phyloP scores from a whole-genome alignment of 30 jellyfish, hydroid and myxozoan species.

The Cassiopea xamachana region DNA sequence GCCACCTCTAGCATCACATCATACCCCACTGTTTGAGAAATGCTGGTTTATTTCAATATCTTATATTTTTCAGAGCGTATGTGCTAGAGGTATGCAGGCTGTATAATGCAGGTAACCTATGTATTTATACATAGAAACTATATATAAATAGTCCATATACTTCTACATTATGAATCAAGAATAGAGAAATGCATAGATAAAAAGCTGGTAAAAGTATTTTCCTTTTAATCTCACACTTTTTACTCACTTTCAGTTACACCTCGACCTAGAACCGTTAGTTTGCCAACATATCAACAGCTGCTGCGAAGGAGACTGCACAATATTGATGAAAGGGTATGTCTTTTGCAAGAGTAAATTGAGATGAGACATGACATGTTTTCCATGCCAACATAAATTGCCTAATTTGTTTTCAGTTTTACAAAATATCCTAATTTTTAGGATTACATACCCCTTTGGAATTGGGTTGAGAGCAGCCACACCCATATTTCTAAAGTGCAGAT shows the following conservation, averaged over 20 bases:
- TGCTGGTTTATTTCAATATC: neutral
- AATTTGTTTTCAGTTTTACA: too few relatives aligned
- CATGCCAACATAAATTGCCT: too few relatives aligned
- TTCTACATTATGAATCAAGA: neutral
- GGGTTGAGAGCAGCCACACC: too few relatives aligned
- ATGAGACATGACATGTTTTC: too few relatives aligned
- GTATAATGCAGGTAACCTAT: slow-evolving; percentile 74
- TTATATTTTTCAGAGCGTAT: slow-evolving; percentile 67
- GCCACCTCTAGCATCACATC: too few relatives aligned
- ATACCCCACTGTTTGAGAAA: too few relatives aligned
- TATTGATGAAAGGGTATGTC: slow-evolving; percentile 76
- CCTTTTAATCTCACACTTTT: neutral
- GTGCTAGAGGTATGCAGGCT: slow-evolving; percentile 68
- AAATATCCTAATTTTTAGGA: too few relatives aligned
- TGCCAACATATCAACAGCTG: slow-evolving; percentile 86
- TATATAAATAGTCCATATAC: too few relatives aligned
- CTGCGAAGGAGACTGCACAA: slow-evolving; percentile 72
- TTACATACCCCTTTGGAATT: too few relatives aligned
- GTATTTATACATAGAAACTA: neutral
- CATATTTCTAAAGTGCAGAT: too few relatives aligned
- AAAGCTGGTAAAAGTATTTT: neutral
- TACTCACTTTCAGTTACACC: slow-evolving; percentile 70
- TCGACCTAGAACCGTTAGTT: slow-evolving; percentile 87
- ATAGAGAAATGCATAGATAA: neutral
- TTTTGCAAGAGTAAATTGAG: neutral